phyloP scores from a whole-genome alignment of 2,797 vertebrate genomes.

The Sandelia bainsii region DNA sequence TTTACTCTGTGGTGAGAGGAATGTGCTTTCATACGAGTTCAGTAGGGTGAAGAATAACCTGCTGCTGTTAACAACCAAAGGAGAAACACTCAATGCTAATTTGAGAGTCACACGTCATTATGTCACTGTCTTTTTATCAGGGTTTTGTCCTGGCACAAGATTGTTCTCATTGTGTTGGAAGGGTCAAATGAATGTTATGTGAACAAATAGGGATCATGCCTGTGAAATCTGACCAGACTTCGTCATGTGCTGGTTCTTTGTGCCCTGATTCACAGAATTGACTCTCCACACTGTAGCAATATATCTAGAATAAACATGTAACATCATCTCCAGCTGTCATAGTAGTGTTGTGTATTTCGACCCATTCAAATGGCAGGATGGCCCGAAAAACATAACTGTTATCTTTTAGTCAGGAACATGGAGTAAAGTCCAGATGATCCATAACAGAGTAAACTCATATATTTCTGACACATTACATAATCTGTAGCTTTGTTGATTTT shows the following conservation, averaged over 20 bases:
- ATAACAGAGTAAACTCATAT: slow-evolving; percentile 35
- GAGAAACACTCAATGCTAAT: slow-evolving; percentile 13
- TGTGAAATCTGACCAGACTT: slow-evolving; percentile 44
- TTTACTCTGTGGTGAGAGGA: slow-evolving; percentile 22
- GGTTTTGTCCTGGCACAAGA: not conserved
- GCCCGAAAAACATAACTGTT: slow-evolving; percentile 27
- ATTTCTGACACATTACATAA: slow-evolving; percentile 44
- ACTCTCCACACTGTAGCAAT: not conserved
- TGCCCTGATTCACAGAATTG: slow-evolving; percentile 23
- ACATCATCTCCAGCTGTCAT: slow-evolving; percentile 4
- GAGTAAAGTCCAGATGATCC: slow-evolving; percentile 61
- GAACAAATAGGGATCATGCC: slow-evolving; percentile 10
- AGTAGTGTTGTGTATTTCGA: slow-evolving; percentile 6
- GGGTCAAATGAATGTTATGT: slow-evolving; percentile 13
- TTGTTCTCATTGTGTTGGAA: not conserved
- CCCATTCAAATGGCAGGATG: slow-evolving; percentile 1
- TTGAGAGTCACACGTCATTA: not conserved
- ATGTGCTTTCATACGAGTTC: slow-evolving; percentile 22
- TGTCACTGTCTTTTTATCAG: not conserved
- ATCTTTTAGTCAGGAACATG: slow-evolving; percentile 45
- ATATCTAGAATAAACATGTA: slow-evolving; percentile 17
- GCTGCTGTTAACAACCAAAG: slow-evolving; percentile 11
- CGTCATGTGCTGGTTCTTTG: not conserved
- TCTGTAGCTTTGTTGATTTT: slow-evolving; percentile 2
- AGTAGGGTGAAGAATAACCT: not conserved